A percentile compares a stretch with the other conserved stretches of the same genome.
Conservation (phyloP, 2,888 invertebrate genomes). For the Camptogramma bilineatum region DNA sequence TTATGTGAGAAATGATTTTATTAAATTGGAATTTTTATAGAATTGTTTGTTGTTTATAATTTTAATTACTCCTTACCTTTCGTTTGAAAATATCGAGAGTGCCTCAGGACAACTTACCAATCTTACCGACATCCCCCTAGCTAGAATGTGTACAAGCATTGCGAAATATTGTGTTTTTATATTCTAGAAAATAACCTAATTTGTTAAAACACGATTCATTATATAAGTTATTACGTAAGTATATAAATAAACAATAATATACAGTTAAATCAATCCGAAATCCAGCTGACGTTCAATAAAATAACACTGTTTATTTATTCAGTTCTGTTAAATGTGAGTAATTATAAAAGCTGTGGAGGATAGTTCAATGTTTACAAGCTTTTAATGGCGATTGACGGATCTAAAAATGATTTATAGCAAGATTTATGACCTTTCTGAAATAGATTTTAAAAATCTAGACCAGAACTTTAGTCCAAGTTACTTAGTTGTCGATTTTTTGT, state of each 20-base stretch:
- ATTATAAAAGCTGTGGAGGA: conserved; percentile 42
- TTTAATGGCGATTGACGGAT: conserved; percentile 43
- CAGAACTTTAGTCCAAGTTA: conserved; percentile 1
- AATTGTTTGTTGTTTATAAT: no score
- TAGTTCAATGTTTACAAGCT: conserved; percentile 35
- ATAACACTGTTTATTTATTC: conserved; percentile 44
- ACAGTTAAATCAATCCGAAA: conserved; percentile 38
- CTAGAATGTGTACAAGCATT: neutral
- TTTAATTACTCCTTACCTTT: no score
- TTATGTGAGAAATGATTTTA: no score
- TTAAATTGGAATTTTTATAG: no score
- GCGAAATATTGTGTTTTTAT: neutral
- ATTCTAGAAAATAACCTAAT: neutral
- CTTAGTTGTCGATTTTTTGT: no score
- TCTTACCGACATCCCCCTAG: neutral
- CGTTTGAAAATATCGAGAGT: no score
- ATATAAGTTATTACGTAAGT: neutral
- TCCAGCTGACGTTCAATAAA: conserved; percentile 41
- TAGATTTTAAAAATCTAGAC: conserved; percentile 19
- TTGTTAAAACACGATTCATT: neutral
- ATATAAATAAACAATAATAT: neutral
- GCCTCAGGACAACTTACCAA: no score
- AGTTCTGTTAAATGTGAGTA: conserved; percentile 39
- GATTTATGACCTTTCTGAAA: conserved; percentile 12
- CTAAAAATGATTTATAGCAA: conserved; percentile 33